Evolutionary conservation across 1,140 invertebrate species (phyloP).

Genomic region (Globodera ellingtonae): DNA sequence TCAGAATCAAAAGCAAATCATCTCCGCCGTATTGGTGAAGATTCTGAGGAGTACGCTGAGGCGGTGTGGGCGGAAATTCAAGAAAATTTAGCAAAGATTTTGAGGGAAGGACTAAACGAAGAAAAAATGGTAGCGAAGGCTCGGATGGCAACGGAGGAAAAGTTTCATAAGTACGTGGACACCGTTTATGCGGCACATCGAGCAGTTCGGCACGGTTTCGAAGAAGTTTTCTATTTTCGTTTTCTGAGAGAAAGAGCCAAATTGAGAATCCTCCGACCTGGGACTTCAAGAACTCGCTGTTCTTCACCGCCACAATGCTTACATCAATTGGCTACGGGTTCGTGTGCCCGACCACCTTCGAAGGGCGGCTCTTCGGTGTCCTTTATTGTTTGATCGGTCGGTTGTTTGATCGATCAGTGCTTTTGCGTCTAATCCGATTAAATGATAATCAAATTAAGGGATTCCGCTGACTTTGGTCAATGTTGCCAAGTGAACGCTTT

Average conservation of each 20-base stretch:
- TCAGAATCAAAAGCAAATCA: conserved; percentile 19
- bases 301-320: conserved; percentile 64
- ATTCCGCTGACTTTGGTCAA: conserved; percentile 64
- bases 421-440: not conserved
- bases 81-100: conserved; percentile 31
- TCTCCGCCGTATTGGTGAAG: conserved; percentile 6
- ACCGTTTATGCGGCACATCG: conserved; percentile 58
- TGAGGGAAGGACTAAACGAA: conserved; percentile 19
- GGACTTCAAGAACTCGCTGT: conserved; percentile 62
- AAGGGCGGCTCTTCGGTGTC: conserved; percentile 60
- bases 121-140: not conserved
- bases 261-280: conserved; percentile 45
- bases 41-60: conserved; percentile 44
- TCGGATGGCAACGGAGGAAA: not conserved
- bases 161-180: conserved; percentile 53
- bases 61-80: conserved; percentile 44
- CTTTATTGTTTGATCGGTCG: conserved; percentile 63
- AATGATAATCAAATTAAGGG: conserved; percentile 37
- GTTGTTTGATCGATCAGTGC: conserved; percentile 57
- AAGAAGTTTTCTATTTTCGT: conserved; percentile 44
- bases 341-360: conserved; percentile 59
- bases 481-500: conserved; percentile 52
- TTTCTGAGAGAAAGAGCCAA: not conserved
- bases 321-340: conserved; percentile 64
- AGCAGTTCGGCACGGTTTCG: conserved; percentile 59